Conservation (phyloP, 2,797 vertebrate genomes). For the Gymnocypris eckloni region DNA sequence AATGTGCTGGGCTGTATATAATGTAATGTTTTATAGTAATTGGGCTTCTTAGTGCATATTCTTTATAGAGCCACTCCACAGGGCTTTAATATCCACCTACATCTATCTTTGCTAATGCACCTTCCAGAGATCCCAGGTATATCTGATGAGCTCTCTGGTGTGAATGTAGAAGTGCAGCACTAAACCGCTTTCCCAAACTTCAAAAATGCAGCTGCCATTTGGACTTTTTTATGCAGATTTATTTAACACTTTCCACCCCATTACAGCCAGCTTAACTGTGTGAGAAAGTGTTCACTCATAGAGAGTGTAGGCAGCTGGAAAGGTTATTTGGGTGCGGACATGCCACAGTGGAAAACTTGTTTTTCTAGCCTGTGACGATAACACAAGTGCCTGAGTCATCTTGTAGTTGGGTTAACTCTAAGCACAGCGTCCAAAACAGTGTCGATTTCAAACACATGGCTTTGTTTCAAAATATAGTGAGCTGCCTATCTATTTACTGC, state of each 20-base stretch:
- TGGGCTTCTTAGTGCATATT: neutral
- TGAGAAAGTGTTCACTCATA: neutral
- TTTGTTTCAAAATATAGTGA: conserved; percentile 10
- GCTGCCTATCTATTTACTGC: neutral
- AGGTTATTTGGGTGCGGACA: conserved; percentile 26
- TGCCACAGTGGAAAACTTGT: conserved; percentile 45
- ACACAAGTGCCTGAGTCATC: conserved; percentile 36
- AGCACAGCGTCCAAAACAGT: conserved; percentile 10
- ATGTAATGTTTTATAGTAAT: conserved; percentile 10
- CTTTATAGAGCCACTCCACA: neutral
- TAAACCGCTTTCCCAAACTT: neutral
- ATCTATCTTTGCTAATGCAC: conserved; percentile 12
- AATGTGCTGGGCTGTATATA: conserved; percentile 22
- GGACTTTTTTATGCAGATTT: neutral
- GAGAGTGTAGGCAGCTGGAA: conserved; percentile 6
- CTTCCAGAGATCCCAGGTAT: conserved; percentile 11
- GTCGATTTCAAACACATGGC: conserved; percentile 8
- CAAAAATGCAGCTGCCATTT: neutral
- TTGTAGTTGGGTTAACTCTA: conserved; percentile 15
- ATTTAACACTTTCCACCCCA: conserved; percentile 20
- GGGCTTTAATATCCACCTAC: neutral
- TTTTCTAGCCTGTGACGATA: conserved; percentile 41
- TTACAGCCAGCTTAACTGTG: neutral
- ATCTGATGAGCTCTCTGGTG: conserved; percentile 4
- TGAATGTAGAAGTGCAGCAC: neutral